These are phyloP conservation scores for Zelleria hepariella DNA, from an alignment of 2,888 invertebrate species.

Conservation along the genomic window DNA sequence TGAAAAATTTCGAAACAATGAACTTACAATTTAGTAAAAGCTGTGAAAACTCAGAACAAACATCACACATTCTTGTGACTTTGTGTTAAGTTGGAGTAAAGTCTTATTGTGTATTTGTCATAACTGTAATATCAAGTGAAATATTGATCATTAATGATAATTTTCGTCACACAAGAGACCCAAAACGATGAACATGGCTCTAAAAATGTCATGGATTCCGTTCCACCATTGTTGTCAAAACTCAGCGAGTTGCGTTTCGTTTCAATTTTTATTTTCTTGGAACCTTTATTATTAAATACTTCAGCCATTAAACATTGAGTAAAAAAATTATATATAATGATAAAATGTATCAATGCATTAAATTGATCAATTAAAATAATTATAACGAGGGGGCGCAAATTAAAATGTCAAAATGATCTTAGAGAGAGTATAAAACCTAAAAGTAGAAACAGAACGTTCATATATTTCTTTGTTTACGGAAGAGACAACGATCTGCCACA, in stretches of 20 bases:
- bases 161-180: conserved; percentile 59
- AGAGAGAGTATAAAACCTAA: too few species aligned
- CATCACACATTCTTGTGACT: conserved; percentile 87
- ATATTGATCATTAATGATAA: conserved; percentile 65
- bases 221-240: conserved; percentile 70
- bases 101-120: conserved; percentile 61
- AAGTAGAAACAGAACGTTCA: too few species aligned
- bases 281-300: not conserved
- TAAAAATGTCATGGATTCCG: conserved; percentile 61
- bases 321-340: not conserved
- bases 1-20: conserved; percentile 61
- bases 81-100: conserved; percentile 46
- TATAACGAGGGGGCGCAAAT: too few species aligned
- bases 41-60: conserved; percentile 94
- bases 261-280: not conserved
- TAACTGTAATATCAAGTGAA: conserved; percentile 43
- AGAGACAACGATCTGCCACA: too few species aligned
- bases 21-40: conserved; percentile 81
- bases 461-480: too few species aligned
- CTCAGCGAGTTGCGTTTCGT: not conserved
- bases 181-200: conserved; percentile 46
- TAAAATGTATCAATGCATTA: too few species aligned
- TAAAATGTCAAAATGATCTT: too few species aligned
- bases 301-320: not conserved
- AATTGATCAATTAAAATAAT: too few species aligned